phyloP scores from a whole-genome alignment of 1,140 invertebrate species.

The Drosophila trapezifrons region DNA sequence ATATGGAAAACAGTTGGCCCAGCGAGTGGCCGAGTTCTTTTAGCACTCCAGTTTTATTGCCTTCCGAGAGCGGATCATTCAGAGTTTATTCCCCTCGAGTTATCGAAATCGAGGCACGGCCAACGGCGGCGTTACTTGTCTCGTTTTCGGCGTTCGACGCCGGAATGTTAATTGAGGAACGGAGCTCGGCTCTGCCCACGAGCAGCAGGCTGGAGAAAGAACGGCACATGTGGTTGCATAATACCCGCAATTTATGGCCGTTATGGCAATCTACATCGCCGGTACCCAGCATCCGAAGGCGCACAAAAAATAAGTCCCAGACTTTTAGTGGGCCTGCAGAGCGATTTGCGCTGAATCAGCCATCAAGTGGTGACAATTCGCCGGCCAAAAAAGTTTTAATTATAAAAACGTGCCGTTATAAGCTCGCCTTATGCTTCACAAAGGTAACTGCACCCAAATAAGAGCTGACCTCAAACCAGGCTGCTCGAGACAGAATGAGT shows the following conservation, averaged over 20 bases:
- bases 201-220: constrained; percentile 22
- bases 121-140: background rate
- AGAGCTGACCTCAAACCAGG: constrained; percentile 33
- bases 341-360: constrained; percentile 31
- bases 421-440: constrained; percentile 12
- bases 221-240: constrained; percentile 33
- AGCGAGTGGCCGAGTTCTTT: background rate
- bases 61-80: background rate
- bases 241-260: constrained; percentile 24
- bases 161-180: constrained; percentile 38
- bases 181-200: background rate
- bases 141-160: background rate
- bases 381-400: constrained; percentile 36
- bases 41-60: constrained; percentile 15
- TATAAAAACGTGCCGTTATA: constrained; percentile 49
- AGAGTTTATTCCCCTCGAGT: constrained; percentile 29
- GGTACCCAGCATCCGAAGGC: constrained; percentile 9
- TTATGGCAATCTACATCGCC: constrained; percentile 17
- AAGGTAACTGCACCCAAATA: constrained; percentile 43
- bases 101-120: background rate
- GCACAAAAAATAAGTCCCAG: constrained; percentile 5
- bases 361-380: constrained; percentile 43
- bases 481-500: constrained; percentile 15
- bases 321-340: background rate
- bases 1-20: background rate